Percentiles rank a stretch among this genome's conserved stretches.
Conservation (phyloP, 2,888 invertebrate species). For the Tetragonisca angustula region DNA sequence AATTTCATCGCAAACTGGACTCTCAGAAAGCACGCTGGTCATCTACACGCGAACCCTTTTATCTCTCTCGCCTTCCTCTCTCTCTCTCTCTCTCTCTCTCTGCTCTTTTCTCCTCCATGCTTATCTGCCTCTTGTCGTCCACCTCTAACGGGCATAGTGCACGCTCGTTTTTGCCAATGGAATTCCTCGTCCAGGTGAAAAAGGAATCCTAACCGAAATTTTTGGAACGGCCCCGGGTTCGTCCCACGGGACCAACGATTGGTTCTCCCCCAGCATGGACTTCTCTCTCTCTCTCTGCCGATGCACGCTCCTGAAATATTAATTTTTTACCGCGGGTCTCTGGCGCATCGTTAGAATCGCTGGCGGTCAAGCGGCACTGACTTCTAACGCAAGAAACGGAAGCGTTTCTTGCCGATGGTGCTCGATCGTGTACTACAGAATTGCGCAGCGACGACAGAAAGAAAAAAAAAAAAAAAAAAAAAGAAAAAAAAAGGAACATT, state of each 20-base stretch:
- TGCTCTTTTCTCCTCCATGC: background rate
- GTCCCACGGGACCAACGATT: constrained; percentile 8
- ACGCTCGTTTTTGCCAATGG: constrained; percentile 37
- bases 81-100: background rate
- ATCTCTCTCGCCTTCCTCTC: constrained; percentile 44
- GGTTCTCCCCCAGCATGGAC: background rate
- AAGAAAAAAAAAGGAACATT: background rate
- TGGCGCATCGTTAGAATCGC: constrained; percentile 33
- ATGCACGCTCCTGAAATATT: constrained; percentile 41
- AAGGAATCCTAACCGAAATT: constrained; percentile 58
- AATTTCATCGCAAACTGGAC: constrained; percentile 71
- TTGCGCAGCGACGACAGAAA: background rate
- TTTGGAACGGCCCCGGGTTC: constrained; percentile 34
- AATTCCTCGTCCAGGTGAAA: constrained; percentile 54
- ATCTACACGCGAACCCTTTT: constrained; percentile 68
- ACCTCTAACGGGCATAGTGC: constrained; percentile 18
- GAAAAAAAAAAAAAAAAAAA: background rate
- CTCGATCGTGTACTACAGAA: background rate
- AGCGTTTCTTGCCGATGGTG: background rate
- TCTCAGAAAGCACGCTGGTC: constrained; percentile 61
- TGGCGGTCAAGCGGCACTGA: constrained; percentile 8
- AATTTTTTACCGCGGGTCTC: constrained; percentile 25
- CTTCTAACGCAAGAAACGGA: constrained; percentile 25
- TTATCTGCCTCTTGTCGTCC: constrained; percentile 32
- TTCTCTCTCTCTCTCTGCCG: background rate